Percentiles rank a stretch among this genome's conserved stretches.
Conservation (phyloP, 2,797 vertebrate genomes). For the Chanos chanos region DNA sequence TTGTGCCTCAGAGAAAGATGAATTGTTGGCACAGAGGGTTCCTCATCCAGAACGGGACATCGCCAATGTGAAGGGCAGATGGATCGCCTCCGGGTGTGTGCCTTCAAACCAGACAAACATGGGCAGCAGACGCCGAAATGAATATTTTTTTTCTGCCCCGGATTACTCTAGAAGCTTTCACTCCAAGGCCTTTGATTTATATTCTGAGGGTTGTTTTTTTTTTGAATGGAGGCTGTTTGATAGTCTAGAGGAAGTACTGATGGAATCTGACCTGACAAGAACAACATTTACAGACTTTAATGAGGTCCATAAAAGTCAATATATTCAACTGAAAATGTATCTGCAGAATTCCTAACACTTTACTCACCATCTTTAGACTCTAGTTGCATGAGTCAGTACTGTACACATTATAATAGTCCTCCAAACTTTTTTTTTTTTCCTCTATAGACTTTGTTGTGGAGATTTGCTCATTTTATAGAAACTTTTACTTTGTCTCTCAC, state of each 20-base stretch:
- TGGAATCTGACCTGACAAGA: conserved; percentile 66
- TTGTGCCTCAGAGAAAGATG: conserved; percentile 69
- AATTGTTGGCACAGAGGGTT: conserved; percentile 71
- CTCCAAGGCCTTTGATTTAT: conserved; percentile 60
- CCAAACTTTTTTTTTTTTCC: too few relatives aligned
- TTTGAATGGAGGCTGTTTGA: conserved; percentile 64
- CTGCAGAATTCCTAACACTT: conserved; percentile 9
- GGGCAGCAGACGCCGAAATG: conserved; percentile 61
- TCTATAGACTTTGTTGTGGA: too few relatives aligned
- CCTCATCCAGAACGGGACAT: conserved; percentile 64
- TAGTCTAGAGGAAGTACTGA: conserved; percentile 59
- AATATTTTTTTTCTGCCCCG: conserved; percentile 68
- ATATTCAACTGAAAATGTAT: conserved; percentile 24
- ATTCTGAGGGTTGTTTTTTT: conserved; percentile 39
- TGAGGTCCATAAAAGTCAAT: conserved; percentile 50
- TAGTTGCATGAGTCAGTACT: conserved; percentile 7
- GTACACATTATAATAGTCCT: too few relatives aligned
- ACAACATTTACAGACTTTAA: conserved; percentile 69
- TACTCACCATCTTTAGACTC: conserved; percentile 9
- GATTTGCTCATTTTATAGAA: too few relatives aligned
- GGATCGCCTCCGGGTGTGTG: conserved; percentile 57
- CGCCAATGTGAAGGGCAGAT: conserved; percentile 62
- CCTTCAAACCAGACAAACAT: conserved; percentile 70
- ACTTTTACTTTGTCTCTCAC: too few relatives aligned
- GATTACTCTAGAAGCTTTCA: conserved; percentile 54